A percentile compares a stretch with the other conserved stretches of the same genome.
Conservation (phyloP, 2,888 invertebrate genomes). For the Carpatolechia fugitivella region DNA sequence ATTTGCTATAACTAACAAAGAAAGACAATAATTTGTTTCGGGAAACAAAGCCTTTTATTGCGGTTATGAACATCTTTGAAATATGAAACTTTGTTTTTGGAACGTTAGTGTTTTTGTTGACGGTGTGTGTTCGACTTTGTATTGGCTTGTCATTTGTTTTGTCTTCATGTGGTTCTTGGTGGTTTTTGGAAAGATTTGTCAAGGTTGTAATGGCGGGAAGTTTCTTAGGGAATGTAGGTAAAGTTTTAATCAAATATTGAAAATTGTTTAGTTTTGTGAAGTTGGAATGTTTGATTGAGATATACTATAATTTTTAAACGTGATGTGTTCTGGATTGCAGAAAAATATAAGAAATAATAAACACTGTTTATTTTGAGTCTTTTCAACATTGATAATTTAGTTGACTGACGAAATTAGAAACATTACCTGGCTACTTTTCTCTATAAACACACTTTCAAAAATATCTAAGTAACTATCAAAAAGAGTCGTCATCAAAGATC, state of each 20-base stretch:
- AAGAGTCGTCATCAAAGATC: not conserved
- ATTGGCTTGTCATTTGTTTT: slow-evolving; percentile 23
- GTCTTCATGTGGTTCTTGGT: not conserved
- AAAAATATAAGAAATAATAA: no score
- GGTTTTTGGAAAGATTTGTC: not conserved
- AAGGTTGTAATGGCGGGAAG: not conserved
- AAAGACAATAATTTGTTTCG: slow-evolving; percentile 16
- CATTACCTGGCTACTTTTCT: no score
- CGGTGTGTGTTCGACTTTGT: slow-evolving; percentile 24
- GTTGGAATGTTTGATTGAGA: no score
- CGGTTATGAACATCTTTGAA: slow-evolving; percentile 38
- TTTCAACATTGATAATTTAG: no score
- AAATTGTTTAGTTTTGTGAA: no score
- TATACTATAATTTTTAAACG: no score
- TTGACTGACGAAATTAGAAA: no score
- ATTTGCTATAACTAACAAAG: not conserved
- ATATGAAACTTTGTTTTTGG: slow-evolving; percentile 29
- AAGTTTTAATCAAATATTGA: no score
- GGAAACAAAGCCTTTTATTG: slow-evolving; percentile 44
- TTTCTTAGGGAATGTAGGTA: not conserved
- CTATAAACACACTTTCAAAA: no score
- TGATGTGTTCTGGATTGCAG: no score
- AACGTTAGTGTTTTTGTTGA: slow-evolving; percentile 28
- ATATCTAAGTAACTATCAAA: not conserved
- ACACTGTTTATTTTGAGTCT: no score